Conservation (phyloP, 2,113 vertebrate species). For the Amphiprion percula region DNA sequence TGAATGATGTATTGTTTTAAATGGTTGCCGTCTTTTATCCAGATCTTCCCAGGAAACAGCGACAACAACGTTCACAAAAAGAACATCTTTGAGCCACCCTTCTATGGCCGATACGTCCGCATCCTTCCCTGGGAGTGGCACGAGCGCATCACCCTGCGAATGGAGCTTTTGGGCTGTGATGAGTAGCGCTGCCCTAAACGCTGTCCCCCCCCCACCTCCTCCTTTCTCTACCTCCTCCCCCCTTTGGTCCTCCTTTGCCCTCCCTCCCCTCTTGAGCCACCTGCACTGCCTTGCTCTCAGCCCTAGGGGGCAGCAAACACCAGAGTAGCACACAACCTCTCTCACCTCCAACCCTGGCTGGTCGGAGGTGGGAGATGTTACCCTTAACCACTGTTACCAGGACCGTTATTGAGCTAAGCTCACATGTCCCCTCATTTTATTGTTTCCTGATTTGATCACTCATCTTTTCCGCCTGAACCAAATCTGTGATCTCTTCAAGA, state of each 20-base stretch:
- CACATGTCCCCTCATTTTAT: neutral
- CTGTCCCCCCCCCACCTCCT: neutral
- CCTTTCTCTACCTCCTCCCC: slow-evolving; percentile 6
- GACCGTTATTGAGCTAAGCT: slow-evolving; percentile 8
- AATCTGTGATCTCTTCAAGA: slow-evolving; percentile 36
- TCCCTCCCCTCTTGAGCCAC: slow-evolving; percentile 59
- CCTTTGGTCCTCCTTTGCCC: neutral
- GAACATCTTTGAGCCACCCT: slow-evolving; percentile 90
- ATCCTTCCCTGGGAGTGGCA: slow-evolving; percentile 95
- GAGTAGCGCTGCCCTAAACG: slow-evolving; percentile 71
- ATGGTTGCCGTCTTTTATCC: neutral
- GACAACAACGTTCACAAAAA: slow-evolving; percentile 97
- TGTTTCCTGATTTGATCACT: slow-evolving; percentile 21
- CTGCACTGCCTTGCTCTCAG: slow-evolving; percentile 80
- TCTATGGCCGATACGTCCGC: slow-evolving; percentile 89
- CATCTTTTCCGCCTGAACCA: slow-evolving; percentile 26
- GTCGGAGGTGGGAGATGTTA: slow-evolving; percentile 38
- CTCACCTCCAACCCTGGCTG: slow-evolving; percentile 34
- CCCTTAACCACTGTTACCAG: slow-evolving; percentile 43
- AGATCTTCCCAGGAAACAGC: slow-evolving; percentile 93
- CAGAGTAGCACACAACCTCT: slow-evolving; percentile 55
- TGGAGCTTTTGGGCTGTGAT: slow-evolving; percentile 96
- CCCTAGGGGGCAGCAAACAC: slow-evolving; percentile 78
- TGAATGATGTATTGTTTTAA: neutral
- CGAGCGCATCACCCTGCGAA: slow-evolving; percentile 92